Evolutionary conservation across 2,113 vertebrate genomes (phyloP), one percentile per base, ranked within the genome.

Genomic region (Campylomormyrus tamandua): DNA sequence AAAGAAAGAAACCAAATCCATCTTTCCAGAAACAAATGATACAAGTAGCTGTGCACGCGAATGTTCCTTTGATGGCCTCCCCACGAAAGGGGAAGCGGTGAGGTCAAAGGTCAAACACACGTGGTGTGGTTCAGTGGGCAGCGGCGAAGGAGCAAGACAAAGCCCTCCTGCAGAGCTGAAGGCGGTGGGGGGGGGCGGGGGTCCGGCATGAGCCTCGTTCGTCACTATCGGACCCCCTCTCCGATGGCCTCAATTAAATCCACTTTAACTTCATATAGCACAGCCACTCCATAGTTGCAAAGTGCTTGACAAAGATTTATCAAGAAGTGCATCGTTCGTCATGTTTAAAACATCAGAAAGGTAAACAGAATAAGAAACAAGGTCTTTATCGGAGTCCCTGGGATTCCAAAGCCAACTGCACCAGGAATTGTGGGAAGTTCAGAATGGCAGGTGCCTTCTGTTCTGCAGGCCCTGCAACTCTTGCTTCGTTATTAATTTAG

Each of bases 61-160:
- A 92, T 89, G 90, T 92, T 91, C 91, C 92, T 92, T 92, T 94
- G 92, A 93, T 91, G 91, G 92, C 91, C 93, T 90, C 91, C 94
- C 95, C 96, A 96, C 94, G 95, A 94, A 93, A 95, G 94, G 94
- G 94, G 93, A 95, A 95, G 95, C 89, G 6, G 89, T 92, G 93
- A 93, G 95, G 96, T 97, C 95, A 96, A 94, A 96, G 96, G 96
- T 96, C 96, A 97, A 97, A 95, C 92, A 95, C 94, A 94, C 94
- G 91, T 90, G 93, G 92, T 91, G 84, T 89, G 95, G 96, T 95
- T 97, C 96, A 97, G 90, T 89, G 95, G 96, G 90, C 95, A 96
- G 95, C 13, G 27, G 95, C 91, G 95, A 94, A 95, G 94, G 95
- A 94, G 95, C 91, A 91, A 94, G 95, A 97, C 96, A 96, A 95